Evolutionary conservation across 2,797 vertebrate species (phyloP).

Genomic region (Cryptoprocta ferox): DNA sequence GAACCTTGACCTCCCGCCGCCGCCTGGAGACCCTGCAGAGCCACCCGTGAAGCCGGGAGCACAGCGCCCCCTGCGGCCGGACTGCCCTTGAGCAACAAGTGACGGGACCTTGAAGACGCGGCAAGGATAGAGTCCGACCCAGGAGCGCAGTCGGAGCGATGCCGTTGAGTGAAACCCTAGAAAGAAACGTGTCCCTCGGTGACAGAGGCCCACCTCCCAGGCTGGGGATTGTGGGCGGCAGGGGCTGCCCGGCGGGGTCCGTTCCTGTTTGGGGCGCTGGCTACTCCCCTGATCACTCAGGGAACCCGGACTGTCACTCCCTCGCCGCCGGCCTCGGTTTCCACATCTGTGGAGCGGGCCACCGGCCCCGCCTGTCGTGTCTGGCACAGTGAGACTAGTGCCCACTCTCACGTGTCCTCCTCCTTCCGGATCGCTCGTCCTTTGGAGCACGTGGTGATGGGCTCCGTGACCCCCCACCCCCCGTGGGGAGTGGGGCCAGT

Average conservation of each 20-base stretch:
- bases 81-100: neutral
- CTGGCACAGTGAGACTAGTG: rapidly evolving
- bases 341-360: neutral
- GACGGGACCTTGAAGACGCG: neutral
- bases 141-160: rapidly evolving
- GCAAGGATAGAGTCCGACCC: neutral
- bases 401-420: rapidly evolving
- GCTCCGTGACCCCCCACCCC: neutral
- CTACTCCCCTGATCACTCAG: too few relatives aligned
- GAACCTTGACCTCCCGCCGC: neutral
- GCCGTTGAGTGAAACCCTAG: neutral
- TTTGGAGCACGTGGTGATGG: neutral
- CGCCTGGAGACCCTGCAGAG: neutral
- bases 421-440: neutral
- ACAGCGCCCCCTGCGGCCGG: too few relatives aligned
- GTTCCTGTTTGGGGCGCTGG: neutral
- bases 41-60: neutral
- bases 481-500: neutral
- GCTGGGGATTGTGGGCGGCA: too few relatives aligned
- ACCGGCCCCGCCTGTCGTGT: rapidly evolving
- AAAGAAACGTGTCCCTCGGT: neutral
- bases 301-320: too few relatives aligned
- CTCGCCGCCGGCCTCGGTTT: neutral
- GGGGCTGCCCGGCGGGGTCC: neutral
- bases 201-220: neutral